A percentile compares a stretch with the other conserved stretches of the same genome.
phyloP scores from a whole-genome alignment of 2,888 invertebrate species.

The Eupithecia tripunctaria region DNA sequence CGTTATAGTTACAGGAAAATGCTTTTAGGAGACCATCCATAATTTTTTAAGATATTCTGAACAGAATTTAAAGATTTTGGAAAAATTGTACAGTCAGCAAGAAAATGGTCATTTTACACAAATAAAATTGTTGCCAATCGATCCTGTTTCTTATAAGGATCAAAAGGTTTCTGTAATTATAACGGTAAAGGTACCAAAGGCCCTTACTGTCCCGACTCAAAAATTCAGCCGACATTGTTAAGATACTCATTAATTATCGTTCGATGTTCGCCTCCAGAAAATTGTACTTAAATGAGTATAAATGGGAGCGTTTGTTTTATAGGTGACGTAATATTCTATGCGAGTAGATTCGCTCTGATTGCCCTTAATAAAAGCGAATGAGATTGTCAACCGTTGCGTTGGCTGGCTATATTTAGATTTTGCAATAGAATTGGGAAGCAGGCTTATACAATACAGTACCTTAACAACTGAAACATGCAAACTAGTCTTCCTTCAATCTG shows the following conservation, averaged over 20 bases:
- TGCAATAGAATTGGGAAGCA: neutral
- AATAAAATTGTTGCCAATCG: too few species aligned
- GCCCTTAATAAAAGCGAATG: constrained; percentile 30
- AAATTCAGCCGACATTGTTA: neutral
- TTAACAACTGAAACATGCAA: neutral
- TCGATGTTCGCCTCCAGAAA: neutral
- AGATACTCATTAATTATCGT: neutral
- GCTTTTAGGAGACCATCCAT: too few species aligned
- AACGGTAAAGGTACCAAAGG: too few species aligned
- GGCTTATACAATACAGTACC: neutral
- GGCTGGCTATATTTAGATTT: constrained; percentile 23
- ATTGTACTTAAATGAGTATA: neutral
- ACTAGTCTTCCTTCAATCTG: too few species aligned
- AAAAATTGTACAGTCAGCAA: too few species aligned
- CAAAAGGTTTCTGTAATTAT: too few species aligned
- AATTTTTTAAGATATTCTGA: too few species aligned
- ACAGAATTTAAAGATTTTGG: too few species aligned
- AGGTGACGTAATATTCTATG: constrained; percentile 26
- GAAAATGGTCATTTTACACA: too few species aligned
- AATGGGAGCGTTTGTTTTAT: neutral
- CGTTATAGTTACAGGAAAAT: too few species aligned
- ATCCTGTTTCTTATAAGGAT: too few species aligned
- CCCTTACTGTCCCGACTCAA: too few species aligned
- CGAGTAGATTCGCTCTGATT: constrained; percentile 29
- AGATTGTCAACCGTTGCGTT: constrained; percentile 4